Percentiles rank a stretch among this genome's conserved stretches.
phyloP scores from a whole-genome alignment of 2,113 vertebrate genomes.

The Acrocephalus kingi region DNA sequence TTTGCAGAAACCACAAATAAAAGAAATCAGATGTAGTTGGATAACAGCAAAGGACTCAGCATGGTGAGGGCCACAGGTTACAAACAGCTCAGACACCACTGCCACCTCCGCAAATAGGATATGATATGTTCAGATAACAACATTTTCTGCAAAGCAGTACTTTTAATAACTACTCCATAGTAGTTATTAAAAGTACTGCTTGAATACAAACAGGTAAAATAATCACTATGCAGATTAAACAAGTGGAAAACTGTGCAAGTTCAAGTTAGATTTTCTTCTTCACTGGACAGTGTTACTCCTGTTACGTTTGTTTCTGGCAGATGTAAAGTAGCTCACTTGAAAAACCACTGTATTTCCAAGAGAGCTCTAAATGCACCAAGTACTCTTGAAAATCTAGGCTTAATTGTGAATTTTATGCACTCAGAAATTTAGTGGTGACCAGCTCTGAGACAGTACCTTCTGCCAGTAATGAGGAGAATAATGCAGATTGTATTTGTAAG shows the following conservation, averaged over 20 bases:
- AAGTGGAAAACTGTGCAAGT: background rate
- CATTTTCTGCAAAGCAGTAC: background rate
- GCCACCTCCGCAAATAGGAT: background rate
- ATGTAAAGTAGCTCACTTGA: background rate
- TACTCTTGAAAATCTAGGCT: background rate
- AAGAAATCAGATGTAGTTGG: background rate
- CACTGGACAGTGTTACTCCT: background rate
- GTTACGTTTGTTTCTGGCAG: background rate
- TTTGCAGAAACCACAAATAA: background rate
- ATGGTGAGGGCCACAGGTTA: background rate
- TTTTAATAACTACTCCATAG: background rate
- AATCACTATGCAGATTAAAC: background rate
- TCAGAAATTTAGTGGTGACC: background rate
- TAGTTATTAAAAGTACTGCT: background rate
- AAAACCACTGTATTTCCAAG: background rate
- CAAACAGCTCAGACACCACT: background rate
- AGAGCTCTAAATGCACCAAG: background rate
- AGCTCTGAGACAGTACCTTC: background rate
- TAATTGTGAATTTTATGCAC: background rate
- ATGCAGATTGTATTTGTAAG: background rate
- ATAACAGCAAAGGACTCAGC: background rate
- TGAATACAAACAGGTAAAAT: background rate
- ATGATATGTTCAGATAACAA: background rate
- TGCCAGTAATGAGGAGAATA: background rate
- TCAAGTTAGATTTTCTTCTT: background rate